Conservation (phyloP, 2,888 invertebrate genomes). For the Gibbula magus region DNA sequence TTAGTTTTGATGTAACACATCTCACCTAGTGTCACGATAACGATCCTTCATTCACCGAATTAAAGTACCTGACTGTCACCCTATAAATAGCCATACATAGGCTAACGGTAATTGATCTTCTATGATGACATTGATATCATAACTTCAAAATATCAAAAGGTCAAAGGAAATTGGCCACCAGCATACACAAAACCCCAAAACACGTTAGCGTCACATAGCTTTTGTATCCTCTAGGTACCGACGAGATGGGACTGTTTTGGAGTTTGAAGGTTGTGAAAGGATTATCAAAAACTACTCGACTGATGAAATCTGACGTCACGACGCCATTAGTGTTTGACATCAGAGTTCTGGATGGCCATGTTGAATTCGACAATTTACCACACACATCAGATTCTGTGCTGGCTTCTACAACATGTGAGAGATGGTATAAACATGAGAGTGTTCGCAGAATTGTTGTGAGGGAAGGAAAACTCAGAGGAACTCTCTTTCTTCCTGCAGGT, state of each 20-base stretch:
- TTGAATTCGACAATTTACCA: background rate
- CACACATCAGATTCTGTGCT: background rate
- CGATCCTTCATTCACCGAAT: no score
- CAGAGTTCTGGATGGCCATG: constrained; percentile 37
- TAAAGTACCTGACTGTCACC: no score
- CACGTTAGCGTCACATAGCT: no score
- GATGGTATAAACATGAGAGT: constrained; percentile 5
- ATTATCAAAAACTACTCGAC: constrained; percentile 24
- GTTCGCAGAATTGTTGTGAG: background rate
- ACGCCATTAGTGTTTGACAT: constrained; percentile 42
- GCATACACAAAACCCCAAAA: no score
- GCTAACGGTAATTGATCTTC: no score
- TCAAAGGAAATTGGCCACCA: no score
- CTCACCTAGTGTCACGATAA: no score
- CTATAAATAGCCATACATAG: no score
- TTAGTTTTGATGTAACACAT: no score
- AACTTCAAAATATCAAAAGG: no score
- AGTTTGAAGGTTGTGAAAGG: constrained; percentile 43
- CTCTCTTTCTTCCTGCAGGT: background rate
- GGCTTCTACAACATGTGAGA: background rate
- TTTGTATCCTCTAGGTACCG: constrained; percentile 53
- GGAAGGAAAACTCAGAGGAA: constrained; percentile 12
- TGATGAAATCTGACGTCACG: constrained; percentile 53
- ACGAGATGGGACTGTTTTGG: constrained; percentile 63
- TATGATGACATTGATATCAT: no score